Conservation (phyloP, 2,113 vertebrate genomes). For the Myocastor coypus region DNA sequence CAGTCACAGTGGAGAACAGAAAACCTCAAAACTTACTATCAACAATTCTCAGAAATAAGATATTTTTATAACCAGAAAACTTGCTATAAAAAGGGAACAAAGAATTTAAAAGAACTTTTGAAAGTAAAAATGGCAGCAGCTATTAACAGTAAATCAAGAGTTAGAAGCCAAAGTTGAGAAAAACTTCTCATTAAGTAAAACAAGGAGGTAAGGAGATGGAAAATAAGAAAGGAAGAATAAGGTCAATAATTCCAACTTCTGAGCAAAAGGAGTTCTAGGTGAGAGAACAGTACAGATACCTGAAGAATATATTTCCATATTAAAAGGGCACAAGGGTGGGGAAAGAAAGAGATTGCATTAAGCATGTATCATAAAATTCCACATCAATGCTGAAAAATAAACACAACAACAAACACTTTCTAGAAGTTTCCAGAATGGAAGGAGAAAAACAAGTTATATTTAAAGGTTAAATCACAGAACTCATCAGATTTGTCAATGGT, state of each 20-base stretch:
- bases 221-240: not conserved
- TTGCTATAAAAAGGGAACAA: not conserved
- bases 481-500: not conserved
- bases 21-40: not conserved
- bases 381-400: not conserved
- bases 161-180: slow-evolving; percentile 24
- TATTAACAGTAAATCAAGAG: not conserved
- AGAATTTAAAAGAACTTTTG: not conserved
- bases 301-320: not conserved
- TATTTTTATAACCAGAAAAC: not conserved
- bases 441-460: not conserved
- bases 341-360: not conserved
- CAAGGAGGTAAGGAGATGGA: not conserved
- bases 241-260: not conserved
- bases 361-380: not conserved
- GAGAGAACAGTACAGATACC: not conserved
- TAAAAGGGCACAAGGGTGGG: not conserved
- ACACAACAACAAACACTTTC: not conserved
- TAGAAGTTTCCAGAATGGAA: not conserved
- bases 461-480: not conserved
- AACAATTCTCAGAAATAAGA: not conserved
- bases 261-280: not conserved
- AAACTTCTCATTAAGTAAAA: not conserved
- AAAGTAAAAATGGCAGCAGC: not conserved
- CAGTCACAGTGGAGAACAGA: not conserved